These are phyloP conservation scores for Spodoptera litura DNA, from an alignment of 1,140 invertebrate genomes.

Conservation along the genomic window DNA sequence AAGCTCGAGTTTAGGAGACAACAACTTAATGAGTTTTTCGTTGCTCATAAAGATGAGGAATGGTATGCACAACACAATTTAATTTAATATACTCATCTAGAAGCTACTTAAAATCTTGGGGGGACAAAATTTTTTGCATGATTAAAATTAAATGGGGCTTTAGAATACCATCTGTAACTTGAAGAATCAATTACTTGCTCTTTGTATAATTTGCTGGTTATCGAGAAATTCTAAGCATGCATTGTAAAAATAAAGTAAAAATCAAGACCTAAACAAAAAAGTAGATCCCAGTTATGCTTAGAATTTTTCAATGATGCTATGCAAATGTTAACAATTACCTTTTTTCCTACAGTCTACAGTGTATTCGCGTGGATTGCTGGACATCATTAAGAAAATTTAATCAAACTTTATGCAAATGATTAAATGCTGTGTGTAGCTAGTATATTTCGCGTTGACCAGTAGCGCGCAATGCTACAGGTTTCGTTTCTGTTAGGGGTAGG, in stretches of 20 bases:
- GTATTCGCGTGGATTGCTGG: conserved; percentile 81
- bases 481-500: conserved; percentile 85
- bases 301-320: conserved; percentile 77
- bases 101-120: conserved; percentile 24
- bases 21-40: conserved; percentile 99
- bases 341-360: conserved; percentile 87
- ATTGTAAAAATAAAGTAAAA: conserved; percentile 22
- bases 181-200: conserved; percentile 36
- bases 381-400: conserved; percentile 79
- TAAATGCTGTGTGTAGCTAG: conserved; percentile 84
- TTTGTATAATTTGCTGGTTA: conserved; percentile 70
- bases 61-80: conserved; percentile 89
- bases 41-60: conserved; percentile 99
- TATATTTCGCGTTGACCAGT: conserved; percentile 83
- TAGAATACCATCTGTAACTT: neutral
- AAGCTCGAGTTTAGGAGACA: conserved; percentile 98
- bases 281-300: conserved; percentile 64
- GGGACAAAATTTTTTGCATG: conserved; percentile 25
- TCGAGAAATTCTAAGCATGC: conserved; percentile 82
- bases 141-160: conserved; percentile 22
- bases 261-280: too few species aligned
- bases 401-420: conserved; percentile 78
- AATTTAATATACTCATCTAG: neutral
- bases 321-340: conserved; percentile 81
- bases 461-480: conserved; percentile 87